Percentiles rank a stretch among this genome's conserved stretches.
These are phyloP conservation scores for Cylindroiulus punctatus DNA, from an alignment of 2,888 invertebrate species.

Conservation along the genomic window DNA sequence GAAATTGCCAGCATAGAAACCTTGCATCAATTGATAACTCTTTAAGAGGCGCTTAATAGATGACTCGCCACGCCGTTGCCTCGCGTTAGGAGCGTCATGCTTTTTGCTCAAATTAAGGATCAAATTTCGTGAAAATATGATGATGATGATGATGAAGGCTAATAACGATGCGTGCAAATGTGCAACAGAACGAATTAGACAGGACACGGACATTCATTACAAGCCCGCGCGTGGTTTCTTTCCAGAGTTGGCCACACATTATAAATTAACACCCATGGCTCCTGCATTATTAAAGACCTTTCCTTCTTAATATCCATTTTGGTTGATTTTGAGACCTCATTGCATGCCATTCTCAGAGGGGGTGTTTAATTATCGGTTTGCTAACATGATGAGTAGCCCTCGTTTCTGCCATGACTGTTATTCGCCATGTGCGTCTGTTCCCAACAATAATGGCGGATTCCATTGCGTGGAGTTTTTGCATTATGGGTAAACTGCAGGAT, in stretches of 20 bases:
- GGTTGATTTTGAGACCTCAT: background rate
- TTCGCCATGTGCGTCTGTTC: too few species aligned
- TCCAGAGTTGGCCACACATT: background rate
- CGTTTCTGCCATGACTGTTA: too few species aligned
- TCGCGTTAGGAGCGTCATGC: background rate
- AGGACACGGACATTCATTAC: background rate
- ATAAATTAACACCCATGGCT: background rate
- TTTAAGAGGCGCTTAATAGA: background rate
- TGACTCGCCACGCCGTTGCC: background rate
- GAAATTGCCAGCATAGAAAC: background rate
- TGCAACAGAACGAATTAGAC: background rate
- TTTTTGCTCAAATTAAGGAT: slow-evolving; percentile 28
- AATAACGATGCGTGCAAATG: slow-evolving; percentile 15
- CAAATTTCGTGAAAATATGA: background rate
- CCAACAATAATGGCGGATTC: too few species aligned
- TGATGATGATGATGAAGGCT: slow-evolving; percentile 8
- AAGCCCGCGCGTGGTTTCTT: background rate
- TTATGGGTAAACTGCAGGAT: too few species aligned
- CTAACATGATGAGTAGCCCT: too few species aligned
- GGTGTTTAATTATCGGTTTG: too few species aligned
- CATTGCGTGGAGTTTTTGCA: too few species aligned
- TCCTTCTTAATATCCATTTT: background rate
- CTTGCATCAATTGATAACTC: background rate
- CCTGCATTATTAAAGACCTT: background rate
- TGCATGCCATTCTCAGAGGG: too few species aligned